Base-by-base conservation (phyloP, 2,888 invertebrate species). In the Phyto melanocephala region DNA sequence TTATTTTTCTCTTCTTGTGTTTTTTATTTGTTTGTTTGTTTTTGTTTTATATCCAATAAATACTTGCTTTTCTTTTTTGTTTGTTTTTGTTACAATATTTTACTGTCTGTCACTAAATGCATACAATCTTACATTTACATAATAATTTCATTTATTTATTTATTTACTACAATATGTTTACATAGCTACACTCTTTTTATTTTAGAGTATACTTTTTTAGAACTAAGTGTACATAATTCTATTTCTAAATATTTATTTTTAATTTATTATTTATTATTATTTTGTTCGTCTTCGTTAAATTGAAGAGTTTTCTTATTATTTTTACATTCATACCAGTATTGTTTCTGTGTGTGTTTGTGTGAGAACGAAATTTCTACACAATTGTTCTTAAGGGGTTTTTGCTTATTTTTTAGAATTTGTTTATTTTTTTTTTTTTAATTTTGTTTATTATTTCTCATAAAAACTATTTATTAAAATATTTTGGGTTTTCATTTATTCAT, bases 381-480 rank as follows among this genome's bases (percentile, higher is more conserved):
- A 7, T 35, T 77, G 60, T 37, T 22, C n/a, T 52, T 54, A 22
- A 22, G 17, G 63, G 74, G n/a, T 28, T 33, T 62, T 8, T 54
- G 22, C 3, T 28, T 28, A 28, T 50, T 35, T n/a, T 75, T 40
- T 63, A 68, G 42, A 74, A 68, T 62, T 62, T 63, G 37, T 63
- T 47, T 70, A 28, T 54, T 45, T 45, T 52, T 37, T 35, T 37
- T 37, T 50, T 56, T 70, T 22, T 11, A 20, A 20, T 20, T 47
- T 52, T 20, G 22, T 60, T 60, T 71, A 20, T 52, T 52, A 3
- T 58, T 72, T 68, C 45, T 54, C 17, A 70, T 79, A 82, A 79
- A 82, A 81, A 81, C 78, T 76, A 79, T 65, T 82, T 82, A 70
- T 76, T 82, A 82, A 82, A 82, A 82, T 82, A 82, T 76, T 67